phyloP scores from a whole-genome alignment of 2,113 vertebrate species.

The Piaya cayana region DNA sequence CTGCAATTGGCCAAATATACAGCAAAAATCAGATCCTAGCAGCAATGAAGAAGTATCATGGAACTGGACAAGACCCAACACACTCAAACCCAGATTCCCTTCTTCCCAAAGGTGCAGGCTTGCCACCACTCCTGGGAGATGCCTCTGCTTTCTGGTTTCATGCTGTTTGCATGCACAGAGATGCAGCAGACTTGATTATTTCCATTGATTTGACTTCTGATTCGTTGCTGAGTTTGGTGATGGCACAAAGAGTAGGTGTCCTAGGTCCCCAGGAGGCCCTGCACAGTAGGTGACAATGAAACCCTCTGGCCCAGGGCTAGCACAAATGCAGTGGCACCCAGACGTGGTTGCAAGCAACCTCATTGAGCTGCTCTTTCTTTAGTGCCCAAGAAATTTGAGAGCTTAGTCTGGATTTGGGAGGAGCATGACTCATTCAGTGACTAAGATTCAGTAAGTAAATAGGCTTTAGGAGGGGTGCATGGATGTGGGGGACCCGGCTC shows the following conservation, averaged over 20 bases:
- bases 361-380: background rate
- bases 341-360: background rate
- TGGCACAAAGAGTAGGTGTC: background rate
- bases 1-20: background rate
- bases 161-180: background rate
- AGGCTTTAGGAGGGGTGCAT: background rate
- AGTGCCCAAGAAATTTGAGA: background rate
- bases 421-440: background rate
- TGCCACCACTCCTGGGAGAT: background rate
- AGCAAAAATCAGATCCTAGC: background rate
- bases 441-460: background rate
- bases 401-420: background rate
- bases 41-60: background rate
- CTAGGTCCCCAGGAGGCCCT: background rate
- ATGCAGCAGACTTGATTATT: background rate
- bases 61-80: background rate
- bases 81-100: rapidly evolving
- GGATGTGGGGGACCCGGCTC: background rate
- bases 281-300: background rate
- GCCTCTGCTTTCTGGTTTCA: background rate
- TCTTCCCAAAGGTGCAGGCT: background rate
- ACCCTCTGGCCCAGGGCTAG: background rate
- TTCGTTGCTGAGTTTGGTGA: background rate
- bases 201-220: background rate
- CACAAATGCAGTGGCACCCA: background rate